A percentile compares a stretch with the other conserved stretches of the same genome.
These are phyloP conservation scores for Scelioninae gen. 2 DNA, from an alignment of 2,888 invertebrate species.

Conservation along the genomic window DNA sequence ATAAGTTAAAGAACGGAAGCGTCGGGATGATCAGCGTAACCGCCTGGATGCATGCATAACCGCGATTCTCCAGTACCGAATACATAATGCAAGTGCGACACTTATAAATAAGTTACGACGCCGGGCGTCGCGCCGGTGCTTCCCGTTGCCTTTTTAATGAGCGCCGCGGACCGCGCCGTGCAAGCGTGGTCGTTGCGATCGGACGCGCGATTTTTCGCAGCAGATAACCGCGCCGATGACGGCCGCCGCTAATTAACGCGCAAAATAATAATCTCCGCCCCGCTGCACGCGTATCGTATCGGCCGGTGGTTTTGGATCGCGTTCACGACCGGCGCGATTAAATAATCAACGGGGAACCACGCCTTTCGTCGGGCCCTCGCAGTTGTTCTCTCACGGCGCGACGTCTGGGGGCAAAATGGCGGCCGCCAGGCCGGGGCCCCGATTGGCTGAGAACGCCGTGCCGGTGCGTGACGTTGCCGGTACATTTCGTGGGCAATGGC, in stretches of 20 bases:
- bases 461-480: constrained; percentile 58
- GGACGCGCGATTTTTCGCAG: constrained; percentile 1
- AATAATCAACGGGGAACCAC: constrained; percentile 58
- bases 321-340: constrained; percentile 23
- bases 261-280: background rate
- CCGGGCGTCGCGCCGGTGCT: constrained; percentile 7
- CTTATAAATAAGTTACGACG: constrained; percentile 61
- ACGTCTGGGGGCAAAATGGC: constrained; percentile 64
- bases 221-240: constrained; percentile 9
- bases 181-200: background rate
- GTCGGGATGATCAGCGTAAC: too few species aligned
- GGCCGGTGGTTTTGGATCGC: constrained; percentile 1
- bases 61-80: too few species aligned
- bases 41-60: too few species aligned
- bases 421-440: constrained; percentile 46
- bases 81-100: constrained; percentile 67
- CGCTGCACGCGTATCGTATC: background rate
- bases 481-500: constrained; percentile 56
- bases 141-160: constrained; percentile 50
- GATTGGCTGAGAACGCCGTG: constrained; percentile 62
- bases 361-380: constrained; percentile 46
- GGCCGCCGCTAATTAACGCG: constrained; percentile 44
- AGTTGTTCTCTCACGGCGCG: constrained; percentile 44
- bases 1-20: constrained; percentile 65
- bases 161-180: background rate